phyloP scores from a whole-genome alignment of 2,113 vertebrate species.

The Siniperca knerii region DNA sequence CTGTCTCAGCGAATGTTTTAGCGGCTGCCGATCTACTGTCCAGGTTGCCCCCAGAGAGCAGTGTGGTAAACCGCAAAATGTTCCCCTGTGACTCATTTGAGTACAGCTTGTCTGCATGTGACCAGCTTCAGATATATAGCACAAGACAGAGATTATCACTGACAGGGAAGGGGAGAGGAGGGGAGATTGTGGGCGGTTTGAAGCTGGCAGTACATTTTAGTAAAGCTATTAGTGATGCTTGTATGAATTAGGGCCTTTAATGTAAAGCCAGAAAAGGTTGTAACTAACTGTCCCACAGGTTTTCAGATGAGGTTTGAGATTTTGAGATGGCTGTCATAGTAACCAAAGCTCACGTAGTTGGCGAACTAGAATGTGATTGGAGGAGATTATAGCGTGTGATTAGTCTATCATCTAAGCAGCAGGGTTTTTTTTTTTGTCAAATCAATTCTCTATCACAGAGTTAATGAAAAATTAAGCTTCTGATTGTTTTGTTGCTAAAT shows the following conservation, averaged over 20 bases:
- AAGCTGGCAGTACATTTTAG: slow-evolving; percentile 53
- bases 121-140: slow-evolving; percentile 65
- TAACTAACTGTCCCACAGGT: slow-evolving; percentile 34
- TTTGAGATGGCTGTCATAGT: slow-evolving; percentile 60
- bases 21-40: slow-evolving; percentile 65
- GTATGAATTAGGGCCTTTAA: slow-evolving; percentile 65
- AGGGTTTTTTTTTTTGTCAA: slow-evolving; percentile 27
- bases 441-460: slow-evolving; percentile 63
- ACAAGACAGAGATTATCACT: slow-evolving; percentile 67
- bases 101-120: slow-evolving; percentile 73
- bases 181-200: slow-evolving; percentile 52
- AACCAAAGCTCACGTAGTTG: slow-evolving; percentile 39
- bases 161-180: slow-evolving; percentile 48
- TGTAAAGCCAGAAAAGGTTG: slow-evolving; percentile 49
- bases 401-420: slow-evolving; percentile 42
- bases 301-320: slow-evolving; percentile 36
- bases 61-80: slow-evolving; percentile 75
- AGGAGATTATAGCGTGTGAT: slow-evolving; percentile 55
- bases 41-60: slow-evolving; percentile 64
- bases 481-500: slow-evolving; percentile 63
- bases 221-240: slow-evolving; percentile 66
- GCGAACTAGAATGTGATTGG: slow-evolving; percentile 40
- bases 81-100: slow-evolving; percentile 67
- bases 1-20: slow-evolving; percentile 66
- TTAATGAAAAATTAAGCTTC: slow-evolving; percentile 57